Conservation (phyloP, 2,797 vertebrate genomes). For the Lutjanus argentimaculatus region DNA sequence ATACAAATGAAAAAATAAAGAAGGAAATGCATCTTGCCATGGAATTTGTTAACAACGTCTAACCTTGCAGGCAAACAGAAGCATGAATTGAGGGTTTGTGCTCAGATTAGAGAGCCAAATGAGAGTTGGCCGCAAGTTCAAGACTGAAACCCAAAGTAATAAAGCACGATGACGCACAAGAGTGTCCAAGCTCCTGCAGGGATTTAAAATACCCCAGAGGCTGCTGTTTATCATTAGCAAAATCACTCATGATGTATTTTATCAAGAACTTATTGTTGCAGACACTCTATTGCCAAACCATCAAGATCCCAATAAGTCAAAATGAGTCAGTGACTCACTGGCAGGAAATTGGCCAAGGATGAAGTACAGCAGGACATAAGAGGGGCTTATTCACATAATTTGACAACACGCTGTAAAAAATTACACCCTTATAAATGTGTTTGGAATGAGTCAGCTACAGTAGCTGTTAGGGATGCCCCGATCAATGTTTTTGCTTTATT, state of each 20-base stretch:
- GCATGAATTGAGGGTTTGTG: neutral
- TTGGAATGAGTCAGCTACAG: constrained; percentile 21
- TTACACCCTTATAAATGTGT: neutral
- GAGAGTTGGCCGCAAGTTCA: constrained; percentile 5
- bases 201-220: constrained; percentile 22
- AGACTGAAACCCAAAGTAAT: constrained; percentile 1
- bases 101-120: neutral
- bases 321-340: constrained; percentile 36
- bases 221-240: constrained; percentile 8
- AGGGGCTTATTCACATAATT: constrained; percentile 13
- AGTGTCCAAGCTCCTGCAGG: constrained; percentile 6
- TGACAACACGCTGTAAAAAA: neutral
- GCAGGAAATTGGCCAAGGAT: constrained; percentile 19
- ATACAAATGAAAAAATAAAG: neutral
- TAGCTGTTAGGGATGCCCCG: no score
- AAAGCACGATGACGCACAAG: constrained; percentile 29
- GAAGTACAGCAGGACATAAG: constrained; percentile 26
- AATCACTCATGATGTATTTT: constrained; percentile 22
- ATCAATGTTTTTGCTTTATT: no score
- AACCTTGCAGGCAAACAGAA: neutral
- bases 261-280: constrained; percentile 7
- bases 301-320: constrained; percentile 19
- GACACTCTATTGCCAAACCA: constrained; percentile 13
- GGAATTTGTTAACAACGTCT: neutral
- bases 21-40: neutral